Conservation (phyloP, 2,888 invertebrate genomes). For the Neoascia interrupta region DNA sequence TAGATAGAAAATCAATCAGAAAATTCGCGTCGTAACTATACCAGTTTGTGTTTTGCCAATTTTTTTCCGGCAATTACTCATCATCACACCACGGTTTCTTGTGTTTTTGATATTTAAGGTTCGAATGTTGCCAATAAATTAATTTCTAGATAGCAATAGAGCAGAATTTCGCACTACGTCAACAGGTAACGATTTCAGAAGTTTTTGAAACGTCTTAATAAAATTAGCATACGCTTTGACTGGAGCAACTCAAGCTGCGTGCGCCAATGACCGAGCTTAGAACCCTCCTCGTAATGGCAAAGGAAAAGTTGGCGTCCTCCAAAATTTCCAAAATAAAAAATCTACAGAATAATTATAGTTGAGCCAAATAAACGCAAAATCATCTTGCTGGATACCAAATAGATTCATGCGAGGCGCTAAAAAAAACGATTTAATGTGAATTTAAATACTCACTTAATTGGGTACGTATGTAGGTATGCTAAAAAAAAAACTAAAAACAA, state of each 20-base stretch:
- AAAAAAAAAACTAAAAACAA: no score
- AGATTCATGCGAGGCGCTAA: conserved; percentile 1
- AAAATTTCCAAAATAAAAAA: conserved; percentile 8
- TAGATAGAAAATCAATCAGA: conserved; percentile 9
- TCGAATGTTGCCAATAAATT: no score
- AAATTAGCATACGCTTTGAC: conserved; percentile 15
- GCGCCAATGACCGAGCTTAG: background rate
- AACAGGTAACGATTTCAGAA: background rate
- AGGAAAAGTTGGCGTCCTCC: conserved; percentile 53
- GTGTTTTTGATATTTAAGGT: background rate
- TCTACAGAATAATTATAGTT: no score
- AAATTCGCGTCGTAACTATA: background rate
- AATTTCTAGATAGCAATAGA: no score
- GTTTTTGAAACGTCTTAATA: background rate
- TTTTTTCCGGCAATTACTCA: no score
- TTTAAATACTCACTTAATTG: conserved; percentile 16
- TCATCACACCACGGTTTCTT: background rate
- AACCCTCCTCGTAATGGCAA: conserved; percentile 20
- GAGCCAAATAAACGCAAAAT: conserved; percentile 18
- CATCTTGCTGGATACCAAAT: conserved; percentile 3
- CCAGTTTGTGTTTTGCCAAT: conserved; percentile 13
- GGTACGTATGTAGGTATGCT: no score
- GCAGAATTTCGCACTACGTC: no score
- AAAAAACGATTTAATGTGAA: conserved; percentile 9
- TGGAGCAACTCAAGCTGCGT: no score